phyloP scores from a whole-genome alignment of 2,888 invertebrate species.

The Holacanthella duospinosa region DNA sequence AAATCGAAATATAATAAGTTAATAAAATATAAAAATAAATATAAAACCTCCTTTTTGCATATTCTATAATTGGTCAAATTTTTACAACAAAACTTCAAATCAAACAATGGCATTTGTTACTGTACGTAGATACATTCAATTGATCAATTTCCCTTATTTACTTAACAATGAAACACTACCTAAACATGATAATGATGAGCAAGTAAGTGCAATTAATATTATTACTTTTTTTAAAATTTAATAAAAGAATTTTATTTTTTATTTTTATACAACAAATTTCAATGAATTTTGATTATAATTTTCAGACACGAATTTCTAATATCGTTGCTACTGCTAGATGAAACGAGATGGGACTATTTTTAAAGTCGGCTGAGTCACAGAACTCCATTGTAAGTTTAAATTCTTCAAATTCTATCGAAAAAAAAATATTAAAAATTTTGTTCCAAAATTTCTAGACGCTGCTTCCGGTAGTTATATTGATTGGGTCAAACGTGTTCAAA shows the following conservation, averaged over 20 bases:
- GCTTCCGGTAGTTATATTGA: slow-evolving; percentile 61
- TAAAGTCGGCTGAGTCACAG: slow-evolving; percentile 23
- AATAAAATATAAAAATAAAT: too few relatives aligned
- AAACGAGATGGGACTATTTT: slow-evolving; percentile 19
- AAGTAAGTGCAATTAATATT: neutral
- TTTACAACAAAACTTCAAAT: slow-evolving; percentile 46
- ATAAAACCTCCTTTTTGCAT: too few relatives aligned
- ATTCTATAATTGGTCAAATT: too few relatives aligned
- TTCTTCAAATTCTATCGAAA: neutral
- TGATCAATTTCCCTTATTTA: slow-evolving; percentile 76
- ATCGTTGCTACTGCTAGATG: slow-evolving; percentile 18
- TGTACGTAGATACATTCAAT: slow-evolving; percentile 66
- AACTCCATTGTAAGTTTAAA: slow-evolving; percentile 23
- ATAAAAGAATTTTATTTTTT: neutral
- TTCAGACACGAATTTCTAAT: slow-evolving; percentile 23
- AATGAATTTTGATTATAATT: neutral
- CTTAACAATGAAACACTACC: slow-evolving; percentile 43
- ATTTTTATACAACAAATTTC: too few relatives aligned
- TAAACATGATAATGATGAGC: slow-evolving; percentile 16
- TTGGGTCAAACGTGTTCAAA: slow-evolving; percentile 60
- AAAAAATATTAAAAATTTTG: slow-evolving; percentile 11
- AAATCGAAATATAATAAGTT: too few relatives aligned
- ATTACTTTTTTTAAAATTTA: neutral
- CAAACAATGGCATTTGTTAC: slow-evolving; percentile 55
- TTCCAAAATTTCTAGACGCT: slow-evolving; percentile 45